phyloP scores from a whole-genome alignment of 1,140 invertebrate genomes.

The Lucilia sericata region DNA sequence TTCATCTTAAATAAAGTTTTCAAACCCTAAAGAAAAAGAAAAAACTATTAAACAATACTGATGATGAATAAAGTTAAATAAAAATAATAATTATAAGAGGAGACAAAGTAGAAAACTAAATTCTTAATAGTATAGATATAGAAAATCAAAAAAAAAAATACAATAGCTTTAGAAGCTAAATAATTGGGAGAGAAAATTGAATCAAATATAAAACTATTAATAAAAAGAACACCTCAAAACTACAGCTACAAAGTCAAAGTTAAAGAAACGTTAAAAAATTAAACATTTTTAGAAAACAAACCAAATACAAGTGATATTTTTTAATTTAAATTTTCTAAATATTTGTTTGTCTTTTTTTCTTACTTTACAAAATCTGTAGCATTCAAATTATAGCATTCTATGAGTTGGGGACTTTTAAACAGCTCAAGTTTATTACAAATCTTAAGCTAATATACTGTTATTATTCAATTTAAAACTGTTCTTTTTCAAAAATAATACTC shows the following conservation, averaged over 20 bases:
- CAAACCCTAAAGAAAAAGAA: background rate
- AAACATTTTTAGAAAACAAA: no score
- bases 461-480: background rate
- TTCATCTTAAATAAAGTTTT: background rate
- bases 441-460: background rate
- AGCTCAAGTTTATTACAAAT: no score
- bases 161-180: conserved; percentile 43
- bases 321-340: no score
- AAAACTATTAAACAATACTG: background rate
- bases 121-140: background rate
- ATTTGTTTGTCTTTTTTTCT: no score
- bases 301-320: no score
- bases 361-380: no score
- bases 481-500: conserved; percentile 3
- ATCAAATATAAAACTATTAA: background rate
- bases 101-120: background rate
- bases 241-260: background rate
- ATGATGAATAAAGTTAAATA: background rate
- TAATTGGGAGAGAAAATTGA: background rate
- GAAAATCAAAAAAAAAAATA: background rate
- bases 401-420: no score
- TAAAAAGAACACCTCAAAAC: background rate
- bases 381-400: no score
- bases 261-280: no score
- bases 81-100: background rate